These are phyloP conservation scores for Nomada ruficornis DNA, from an alignment of 2,888 invertebrate species.

Conservation along the genomic window DNA sequence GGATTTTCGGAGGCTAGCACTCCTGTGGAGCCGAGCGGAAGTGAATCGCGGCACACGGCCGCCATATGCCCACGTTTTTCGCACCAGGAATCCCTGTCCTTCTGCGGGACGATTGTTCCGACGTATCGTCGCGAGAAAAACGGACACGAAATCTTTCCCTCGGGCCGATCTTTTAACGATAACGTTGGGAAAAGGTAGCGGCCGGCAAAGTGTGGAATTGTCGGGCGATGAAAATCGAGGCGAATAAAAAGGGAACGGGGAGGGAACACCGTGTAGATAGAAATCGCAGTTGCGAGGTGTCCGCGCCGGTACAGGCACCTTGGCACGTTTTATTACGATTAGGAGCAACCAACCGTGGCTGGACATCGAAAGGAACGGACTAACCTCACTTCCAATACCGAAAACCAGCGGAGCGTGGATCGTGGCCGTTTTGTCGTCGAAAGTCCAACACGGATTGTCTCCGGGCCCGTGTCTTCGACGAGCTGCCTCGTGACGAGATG, in stretches of 20 bases:
- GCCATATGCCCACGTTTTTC: slow-evolving; percentile 74
- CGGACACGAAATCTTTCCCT: not conserved
- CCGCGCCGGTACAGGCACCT: slow-evolving; percentile 80
- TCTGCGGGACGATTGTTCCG: slow-evolving; percentile 61
- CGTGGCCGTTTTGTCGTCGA: slow-evolving; percentile 75
- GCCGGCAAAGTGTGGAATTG: not conserved
- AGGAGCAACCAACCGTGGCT: slow-evolving; percentile 82
- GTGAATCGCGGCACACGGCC: slow-evolving; percentile 60
- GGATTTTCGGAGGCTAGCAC: slow-evolving; percentile 69
- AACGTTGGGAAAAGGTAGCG: not conserved
- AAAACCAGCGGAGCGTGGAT: slow-evolving; percentile 76
- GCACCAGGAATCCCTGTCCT: slow-evolving; percentile 48
- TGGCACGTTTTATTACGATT: slow-evolving; percentile 84
- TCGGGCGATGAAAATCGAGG: not conserved
- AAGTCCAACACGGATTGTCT: slow-evolving; percentile 63
- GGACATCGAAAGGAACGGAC: slow-evolving; percentile 63
- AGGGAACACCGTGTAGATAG: slow-evolving; percentile 70
- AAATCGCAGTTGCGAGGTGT: slow-evolving; percentile 80
- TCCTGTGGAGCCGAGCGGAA: slow-evolving; percentile 62
- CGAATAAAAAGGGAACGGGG: not conserved
- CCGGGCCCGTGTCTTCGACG: slow-evolving; percentile 44
- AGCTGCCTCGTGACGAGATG: slow-evolving; percentile 37
- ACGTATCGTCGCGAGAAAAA: slow-evolving; percentile 41
- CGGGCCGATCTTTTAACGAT: slow-evolving; percentile 25
- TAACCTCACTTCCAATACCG: slow-evolving; percentile 76